Base-by-base conservation (phyloP, 2,797 vertebrate species). In the Thaleichthys pacificus region DNA sequence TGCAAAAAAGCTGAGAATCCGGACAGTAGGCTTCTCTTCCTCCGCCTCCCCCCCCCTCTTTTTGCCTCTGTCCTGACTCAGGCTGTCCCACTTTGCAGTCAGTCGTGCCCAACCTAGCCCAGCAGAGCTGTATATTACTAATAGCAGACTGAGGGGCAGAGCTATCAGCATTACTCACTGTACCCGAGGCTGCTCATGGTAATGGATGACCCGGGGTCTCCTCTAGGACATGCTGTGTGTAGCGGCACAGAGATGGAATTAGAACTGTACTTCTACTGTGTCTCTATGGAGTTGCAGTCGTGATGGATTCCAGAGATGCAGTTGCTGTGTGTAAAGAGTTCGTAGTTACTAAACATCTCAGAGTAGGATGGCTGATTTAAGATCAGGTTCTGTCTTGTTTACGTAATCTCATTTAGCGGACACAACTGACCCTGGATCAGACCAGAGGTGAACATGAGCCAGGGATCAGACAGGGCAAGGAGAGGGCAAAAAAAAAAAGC, bases 181-280 rank as follows among this genome's bases (percentile, higher is more conserved):
- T 62, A 17, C 24, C 14, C 3, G 11, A 28, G 15, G 22, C 28
- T 62, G 63, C n/a, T 21, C 8, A 2, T 38, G 35, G 8, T 47
- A 15, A 11, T 42, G 12, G 17, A 32, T 21, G 32, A 19, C 26
- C 30, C 5, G n/a, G n/a, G 2, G 63, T 65, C 38, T 63, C 38
- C 63, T 38, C 30, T 38, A n/a, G 21, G 61, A 19, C 3, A 22
- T 21, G 12, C 51, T 65, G 63, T 21, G 38, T 38, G 19, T 64
- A 38, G 62, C 42, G 9, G 62, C 61, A 64, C 28, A n/a, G 62
- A 64, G 9, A 64, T 38, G 51, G 51, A 56, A 56, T n/a, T 56
- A n/a, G 51, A 56, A 56, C 15, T 5, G 6, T 56, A 56, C 51
- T 5, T n/a, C 15, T n/a, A 56, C 51, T n/a, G 3, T 56, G 15